phyloP scores from a whole-genome alignment of 2,113 vertebrate species.

The Eudyptes chrysolophus region DNA sequence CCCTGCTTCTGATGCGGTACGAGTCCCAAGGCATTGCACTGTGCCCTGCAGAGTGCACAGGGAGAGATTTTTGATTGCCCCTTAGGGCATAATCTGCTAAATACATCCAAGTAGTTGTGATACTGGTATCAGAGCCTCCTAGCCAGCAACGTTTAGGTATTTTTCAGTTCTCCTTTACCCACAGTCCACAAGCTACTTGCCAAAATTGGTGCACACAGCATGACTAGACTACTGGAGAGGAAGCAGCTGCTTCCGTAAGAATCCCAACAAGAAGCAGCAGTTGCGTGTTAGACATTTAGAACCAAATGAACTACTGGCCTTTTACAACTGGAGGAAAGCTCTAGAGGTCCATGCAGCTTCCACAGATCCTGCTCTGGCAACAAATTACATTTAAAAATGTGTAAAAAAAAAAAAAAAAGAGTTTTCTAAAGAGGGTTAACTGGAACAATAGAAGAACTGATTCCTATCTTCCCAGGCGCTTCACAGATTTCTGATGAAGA shows the following conservation, averaged over 20 bases:
- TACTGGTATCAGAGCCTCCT: not conserved
- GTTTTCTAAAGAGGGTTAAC: not conserved
- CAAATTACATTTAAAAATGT: not conserved
- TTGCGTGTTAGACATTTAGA: not conserved
- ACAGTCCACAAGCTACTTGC: not conserved
- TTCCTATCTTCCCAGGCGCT: not conserved
- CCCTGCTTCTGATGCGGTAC: rapidly evolving
- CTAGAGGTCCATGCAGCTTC: not conserved
- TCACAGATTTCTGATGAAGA: not conserved
- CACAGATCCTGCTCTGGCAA: not conserved
- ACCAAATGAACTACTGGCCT: not conserved
- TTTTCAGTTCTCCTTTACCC: not conserved
- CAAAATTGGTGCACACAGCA: not conserved
- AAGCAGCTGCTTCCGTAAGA: not conserved
- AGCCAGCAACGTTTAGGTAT: not conserved
- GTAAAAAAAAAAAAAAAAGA: no score
- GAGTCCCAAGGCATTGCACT: not conserved
- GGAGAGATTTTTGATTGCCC: not conserved
- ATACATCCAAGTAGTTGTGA: not conserved
- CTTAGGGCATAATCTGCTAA: not conserved
- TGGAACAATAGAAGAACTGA: not conserved
- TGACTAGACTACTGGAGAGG: not conserved
- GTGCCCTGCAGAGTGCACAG: not conserved
- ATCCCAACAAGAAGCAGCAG: not conserved
- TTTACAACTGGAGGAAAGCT: not conserved